Percentiles rank a stretch among this genome's conserved stretches.
Evolutionary conservation across 2,888 invertebrate species (phyloP).

Genomic region (Barypeithes pellucidus): DNA sequence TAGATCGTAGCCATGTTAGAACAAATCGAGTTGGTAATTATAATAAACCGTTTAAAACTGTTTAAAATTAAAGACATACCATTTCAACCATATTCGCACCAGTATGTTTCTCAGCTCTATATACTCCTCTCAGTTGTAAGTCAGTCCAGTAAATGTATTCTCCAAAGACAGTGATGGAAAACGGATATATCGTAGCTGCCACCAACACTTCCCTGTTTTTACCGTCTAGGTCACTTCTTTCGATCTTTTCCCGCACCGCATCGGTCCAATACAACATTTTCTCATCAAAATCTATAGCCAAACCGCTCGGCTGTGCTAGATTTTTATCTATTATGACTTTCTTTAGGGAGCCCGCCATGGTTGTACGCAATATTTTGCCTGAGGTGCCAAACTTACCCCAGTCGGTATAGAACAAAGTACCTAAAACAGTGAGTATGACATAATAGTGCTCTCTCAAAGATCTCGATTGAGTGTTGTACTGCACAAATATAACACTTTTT

Average conservation of each 20-base stretch:
- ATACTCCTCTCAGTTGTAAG: conserved; percentile 92
- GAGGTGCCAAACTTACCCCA: conserved; percentile 95
- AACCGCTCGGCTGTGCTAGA: conserved; percentile 94
- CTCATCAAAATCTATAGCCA: conserved; percentile 96
- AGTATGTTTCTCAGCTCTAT: conserved; percentile 97
- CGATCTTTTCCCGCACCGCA: conserved; percentile 95
- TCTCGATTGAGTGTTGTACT: no score
- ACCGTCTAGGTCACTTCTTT: conserved; percentile 92
- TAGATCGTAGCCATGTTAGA: no score
- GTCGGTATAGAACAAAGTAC: conserved; percentile 93
- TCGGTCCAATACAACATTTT: conserved; percentile 97
- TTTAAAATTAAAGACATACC: conserved; percentile 67
- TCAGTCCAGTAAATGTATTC: conserved; percentile 98
- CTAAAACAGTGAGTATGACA: conserved; percentile 21
- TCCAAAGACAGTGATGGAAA: conserved; percentile 92
- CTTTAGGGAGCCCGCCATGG: conserved; percentile 96
- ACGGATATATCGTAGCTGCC: conserved; percentile 94
- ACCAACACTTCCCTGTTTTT: conserved; percentile 87
- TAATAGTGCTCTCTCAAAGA: no score
- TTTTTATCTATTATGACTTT: conserved; percentile 91
- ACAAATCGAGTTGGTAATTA: no score
- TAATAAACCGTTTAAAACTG: not conserved
- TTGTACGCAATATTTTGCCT: conserved; percentile 94
- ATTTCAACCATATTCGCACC: conserved; percentile 96
- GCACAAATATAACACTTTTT: no score